Conservation (phyloP, 2,888 invertebrate genomes). For the Macrophya annulata region DNA sequence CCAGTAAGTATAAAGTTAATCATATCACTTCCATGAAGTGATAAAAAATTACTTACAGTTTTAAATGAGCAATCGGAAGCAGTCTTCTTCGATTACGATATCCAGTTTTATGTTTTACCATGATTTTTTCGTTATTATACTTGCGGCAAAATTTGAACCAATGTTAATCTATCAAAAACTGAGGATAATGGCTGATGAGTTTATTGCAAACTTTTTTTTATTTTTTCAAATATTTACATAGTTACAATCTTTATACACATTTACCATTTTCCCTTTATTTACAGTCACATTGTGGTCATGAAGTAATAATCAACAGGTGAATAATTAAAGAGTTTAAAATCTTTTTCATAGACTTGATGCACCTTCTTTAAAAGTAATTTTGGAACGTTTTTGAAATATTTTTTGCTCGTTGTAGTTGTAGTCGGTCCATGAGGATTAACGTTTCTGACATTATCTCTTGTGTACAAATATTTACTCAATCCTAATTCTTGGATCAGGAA, state of each 20-base stretch:
- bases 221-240: conserved; percentile 35
- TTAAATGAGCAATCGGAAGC: not conserved
- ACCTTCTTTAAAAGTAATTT: conserved; percentile 70
- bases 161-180: not conserved
- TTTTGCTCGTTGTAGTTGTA: conserved; percentile 66
- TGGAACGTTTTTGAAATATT: conserved; percentile 73
- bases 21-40: not conserved
- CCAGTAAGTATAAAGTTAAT: conserved; percentile 79
- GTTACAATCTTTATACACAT: conserved; percentile 50
- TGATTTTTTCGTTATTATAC: conserved; percentile 17
- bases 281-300: conserved; percentile 58
- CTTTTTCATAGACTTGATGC: conserved; percentile 76
- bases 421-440: conserved; percentile 72
- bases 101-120: not conserved
- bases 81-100: not conserved
- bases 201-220: not conserved
- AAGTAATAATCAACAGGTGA: conserved; percentile 68
- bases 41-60: not conserved
- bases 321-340: conserved; percentile 80
- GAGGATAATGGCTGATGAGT: conserved; percentile 49
- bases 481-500: conserved; percentile 72
- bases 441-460: conserved; percentile 64
- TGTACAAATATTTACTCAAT: conserved; percentile 66
- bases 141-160: not conserved
- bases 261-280: not conserved